A percentile compares a stretch with the other conserved stretches of the same genome.
phyloP scores from a whole-genome alignment of 2,888 invertebrate genomes.

The Phragmatobia fuliginosa region DNA sequence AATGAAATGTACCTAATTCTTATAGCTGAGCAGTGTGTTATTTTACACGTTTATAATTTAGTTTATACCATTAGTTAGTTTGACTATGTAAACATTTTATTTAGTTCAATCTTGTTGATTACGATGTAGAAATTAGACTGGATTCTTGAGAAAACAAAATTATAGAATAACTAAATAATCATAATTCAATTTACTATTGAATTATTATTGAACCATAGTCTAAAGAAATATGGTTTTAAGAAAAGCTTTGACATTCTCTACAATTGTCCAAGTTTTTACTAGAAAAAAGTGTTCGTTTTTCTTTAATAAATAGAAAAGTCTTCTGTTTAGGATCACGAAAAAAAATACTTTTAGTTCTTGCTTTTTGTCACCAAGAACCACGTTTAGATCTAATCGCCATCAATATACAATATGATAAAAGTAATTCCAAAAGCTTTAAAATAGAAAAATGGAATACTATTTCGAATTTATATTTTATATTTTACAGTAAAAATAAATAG shows the following conservation, averaged over 20 bases:
- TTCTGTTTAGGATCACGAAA: no score
- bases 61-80: neutral
- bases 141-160: no score
- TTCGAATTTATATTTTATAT: neutral
- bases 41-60: neutral
- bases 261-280: neutral
- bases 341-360: no score
- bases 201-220: no score
- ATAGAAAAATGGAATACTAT: neutral
- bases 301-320: no score
- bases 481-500: slow-evolving; percentile 3
- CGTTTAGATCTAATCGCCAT: no score
- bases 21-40: slow-evolving; percentile 6
- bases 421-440: neutral
- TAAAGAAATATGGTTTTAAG: neutral
- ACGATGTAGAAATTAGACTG: neutral
- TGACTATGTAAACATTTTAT: neutral
- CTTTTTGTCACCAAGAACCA: no score
- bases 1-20: slow-evolving; percentile 9
- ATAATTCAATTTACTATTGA: no score
- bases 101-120: neutral
- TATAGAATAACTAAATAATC: no score
- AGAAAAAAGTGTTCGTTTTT: neutral
- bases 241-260: neutral
- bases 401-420: neutral